phyloP scores from a whole-genome alignment of 1,140 invertebrate genomes.

The Caenorhabditis briggsae region DNA sequence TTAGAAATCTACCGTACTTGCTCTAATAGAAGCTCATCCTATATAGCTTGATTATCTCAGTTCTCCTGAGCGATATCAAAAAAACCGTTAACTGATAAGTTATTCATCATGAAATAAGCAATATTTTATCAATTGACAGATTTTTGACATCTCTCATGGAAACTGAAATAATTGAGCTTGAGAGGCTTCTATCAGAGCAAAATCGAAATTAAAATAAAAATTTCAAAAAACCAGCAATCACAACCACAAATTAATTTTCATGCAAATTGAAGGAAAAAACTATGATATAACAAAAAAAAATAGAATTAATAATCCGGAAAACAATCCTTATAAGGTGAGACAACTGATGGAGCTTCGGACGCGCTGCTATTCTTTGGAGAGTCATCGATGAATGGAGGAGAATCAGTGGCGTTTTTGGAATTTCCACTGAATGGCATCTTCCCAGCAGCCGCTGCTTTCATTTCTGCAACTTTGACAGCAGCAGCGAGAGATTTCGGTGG shows the following conservation, averaged over 20 bases:
- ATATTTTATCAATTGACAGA: too few species aligned
- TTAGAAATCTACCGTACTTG: too few species aligned
- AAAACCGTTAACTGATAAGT: too few species aligned
- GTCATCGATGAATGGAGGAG: conserved; percentile 67
- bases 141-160: too few species aligned
- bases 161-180: too few species aligned
- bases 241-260: conserved; percentile 19
- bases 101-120: too few species aligned
- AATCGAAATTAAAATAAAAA: neutral
- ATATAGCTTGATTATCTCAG: too few species aligned
- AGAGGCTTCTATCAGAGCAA: too few species aligned
- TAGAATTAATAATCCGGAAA: neutral
- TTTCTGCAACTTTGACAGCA: conserved; percentile 50
- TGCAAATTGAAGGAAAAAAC: neutral
- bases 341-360: conserved; percentile 7
- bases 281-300: neutral
- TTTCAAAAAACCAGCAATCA: conserved; percentile 25
- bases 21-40: too few species aligned
- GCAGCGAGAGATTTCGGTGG: conserved; percentile 58
- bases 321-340: conserved; percentile 11
- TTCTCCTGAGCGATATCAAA: too few species aligned
- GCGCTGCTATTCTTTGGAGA: conserved; percentile 57
- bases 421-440: neutral
- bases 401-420: neutral
- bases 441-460: conserved; percentile 45